Conservation (phyloP, 1,140 invertebrate species). For the Oncopeltus fasciatus region DNA sequence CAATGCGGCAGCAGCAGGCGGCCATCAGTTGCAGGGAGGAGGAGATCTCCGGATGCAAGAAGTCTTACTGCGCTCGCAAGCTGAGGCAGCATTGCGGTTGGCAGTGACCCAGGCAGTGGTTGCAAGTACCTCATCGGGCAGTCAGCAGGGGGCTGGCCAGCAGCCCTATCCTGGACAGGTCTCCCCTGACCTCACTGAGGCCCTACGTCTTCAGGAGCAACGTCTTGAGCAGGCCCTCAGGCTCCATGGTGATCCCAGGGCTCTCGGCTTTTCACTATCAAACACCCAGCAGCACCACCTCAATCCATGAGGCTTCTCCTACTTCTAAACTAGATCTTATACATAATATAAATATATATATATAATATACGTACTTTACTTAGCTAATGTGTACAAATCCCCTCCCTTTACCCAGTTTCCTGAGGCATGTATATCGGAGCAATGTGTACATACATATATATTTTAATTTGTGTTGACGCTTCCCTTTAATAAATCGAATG, state of each 20-base stretch:
- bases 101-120: conserved; percentile 50
- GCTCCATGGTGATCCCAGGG: conserved; percentile 51
- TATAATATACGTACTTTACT: too few relatives aligned
- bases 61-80: conserved; percentile 63
- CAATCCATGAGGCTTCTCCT: conserved; percentile 26
- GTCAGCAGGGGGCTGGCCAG: not conserved
- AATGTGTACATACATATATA: conserved; percentile 2
- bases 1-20: conserved; percentile 39
- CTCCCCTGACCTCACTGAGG: conserved; percentile 48
- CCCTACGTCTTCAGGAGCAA: conserved; percentile 61
- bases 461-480: conserved; percentile 5
- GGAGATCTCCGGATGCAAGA: conserved; percentile 52
- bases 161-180: conserved; percentile 27
- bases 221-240: conserved; percentile 64
- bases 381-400: conserved; percentile 9
- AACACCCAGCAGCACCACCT: conserved; percentile 27
- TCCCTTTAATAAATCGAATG: conserved; percentile 1
- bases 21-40: conserved; percentile 26
- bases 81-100: conserved; percentile 62
- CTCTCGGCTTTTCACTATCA: conserved; percentile 43
- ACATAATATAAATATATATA: too few relatives aligned
- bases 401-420: not conserved
- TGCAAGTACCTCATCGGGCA: conserved; percentile 32
- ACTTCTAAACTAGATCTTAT: conserved; percentile 20
- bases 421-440: conserved; percentile 1